Evolutionary conservation across 2,797 vertebrate species (phyloP).

Genomic region (Gallirallus australis): DNA sequence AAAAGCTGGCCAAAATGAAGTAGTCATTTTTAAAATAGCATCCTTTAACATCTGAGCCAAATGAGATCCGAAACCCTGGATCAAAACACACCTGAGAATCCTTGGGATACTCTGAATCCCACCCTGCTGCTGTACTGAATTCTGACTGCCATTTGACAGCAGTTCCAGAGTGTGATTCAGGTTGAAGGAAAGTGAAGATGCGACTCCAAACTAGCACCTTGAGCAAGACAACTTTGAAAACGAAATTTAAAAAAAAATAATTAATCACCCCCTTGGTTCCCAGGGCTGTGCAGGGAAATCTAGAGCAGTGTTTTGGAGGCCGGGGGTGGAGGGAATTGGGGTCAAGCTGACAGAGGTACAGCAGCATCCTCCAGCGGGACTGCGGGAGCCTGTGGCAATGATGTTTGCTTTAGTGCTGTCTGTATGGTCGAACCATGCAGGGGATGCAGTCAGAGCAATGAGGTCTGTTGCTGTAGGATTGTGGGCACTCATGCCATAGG

Average conservation of each 20-base stretch:
- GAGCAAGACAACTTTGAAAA: not conserved
- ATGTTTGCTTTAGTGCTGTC: not conserved
- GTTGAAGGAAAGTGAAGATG: not conserved
- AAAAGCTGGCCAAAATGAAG: not conserved
- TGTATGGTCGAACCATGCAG: not conserved
- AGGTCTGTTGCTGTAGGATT: not conserved
- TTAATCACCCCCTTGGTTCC: not conserved
- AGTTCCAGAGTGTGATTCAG: not conserved
- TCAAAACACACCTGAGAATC: not conserved
- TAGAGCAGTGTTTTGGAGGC: not conserved
- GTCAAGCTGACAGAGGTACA: not conserved
- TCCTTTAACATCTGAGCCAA: not conserved
- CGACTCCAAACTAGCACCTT: not conserved
- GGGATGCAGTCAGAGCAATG: not conserved
- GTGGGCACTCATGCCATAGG: fast-evolving
- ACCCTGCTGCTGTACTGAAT: not conserved
- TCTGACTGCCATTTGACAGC: not conserved
- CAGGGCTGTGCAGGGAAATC: not conserved
- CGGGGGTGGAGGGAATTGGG: not conserved
- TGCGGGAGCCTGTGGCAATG: fast-evolving
- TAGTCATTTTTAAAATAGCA: not conserved
- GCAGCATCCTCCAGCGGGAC: not conserved
- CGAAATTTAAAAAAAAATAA: not conserved
- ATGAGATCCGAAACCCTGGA: not conserved
- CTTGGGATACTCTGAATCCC: not conserved